Evolutionary conservation across 1,140 invertebrate species (phyloP), one percentile per base, ranked within the genome.

Genomic region (Polyergus mexicanus): DNA sequence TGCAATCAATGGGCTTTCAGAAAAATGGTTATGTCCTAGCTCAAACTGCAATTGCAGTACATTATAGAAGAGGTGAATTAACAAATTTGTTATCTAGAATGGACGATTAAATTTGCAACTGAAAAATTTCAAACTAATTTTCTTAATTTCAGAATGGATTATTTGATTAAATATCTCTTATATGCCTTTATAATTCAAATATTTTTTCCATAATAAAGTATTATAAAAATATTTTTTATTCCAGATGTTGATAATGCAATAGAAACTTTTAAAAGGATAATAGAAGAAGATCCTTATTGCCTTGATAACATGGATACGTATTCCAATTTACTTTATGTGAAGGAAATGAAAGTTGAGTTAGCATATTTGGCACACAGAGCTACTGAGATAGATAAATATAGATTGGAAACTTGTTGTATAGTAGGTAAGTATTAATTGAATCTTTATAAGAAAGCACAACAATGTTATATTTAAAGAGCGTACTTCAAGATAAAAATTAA

Each of bases 321-420:
- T 94, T 99, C 98, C n/a, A 99, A 99, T 96, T 95, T 99, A 62
- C 95, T 99, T 8, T 99, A 99, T 94, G 98, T 99, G 6, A 98
- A 98, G 95, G 98, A 99, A 94, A 97, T 98, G 95, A 97, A 98
- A 92, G 98, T 98, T 78, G 98, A 99, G 94, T 95, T 99, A 85
- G 98, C 99, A 8, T 96, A 98, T 94, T 96, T 99, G 83, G 99
- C 99, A 8, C 98, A 99, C 93, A 97, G 97, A 91, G 98, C 98
- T 51, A 98, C 98, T 47, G 97, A 98, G 92, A 98, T 99, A 87
- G 99, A 99, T 94, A 99, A 99, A 95, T 99, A 99, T 93, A 96
- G 98, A 92, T 97, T 99, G 16, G 99, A 99, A 96, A 99, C 99
- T 1, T 99, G 99, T 94, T 99, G 98, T 95, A 98, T 99, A 91